Percentiles rank a stretch among this genome's conserved stretches.
phyloP scores from a whole-genome alignment of 2,888 invertebrate genomes.

The Mystacides longicornis region DNA sequence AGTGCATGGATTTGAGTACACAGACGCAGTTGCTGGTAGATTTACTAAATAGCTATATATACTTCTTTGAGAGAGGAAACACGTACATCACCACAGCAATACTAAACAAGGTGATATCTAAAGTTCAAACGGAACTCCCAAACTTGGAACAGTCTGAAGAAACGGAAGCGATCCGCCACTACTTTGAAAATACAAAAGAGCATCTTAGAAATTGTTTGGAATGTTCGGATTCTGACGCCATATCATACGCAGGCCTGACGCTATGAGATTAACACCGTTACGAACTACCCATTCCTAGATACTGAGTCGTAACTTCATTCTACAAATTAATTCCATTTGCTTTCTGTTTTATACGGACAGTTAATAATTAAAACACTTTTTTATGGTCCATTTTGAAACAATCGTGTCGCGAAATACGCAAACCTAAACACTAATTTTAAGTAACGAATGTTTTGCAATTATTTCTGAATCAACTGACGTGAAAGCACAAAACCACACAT shows the following conservation, averaged over 20 bases:
- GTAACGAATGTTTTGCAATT: no score
- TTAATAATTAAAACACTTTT: no score
- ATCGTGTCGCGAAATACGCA: no score
- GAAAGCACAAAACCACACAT: no score
- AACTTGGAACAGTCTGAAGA: conserved; percentile 93
- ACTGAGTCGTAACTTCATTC: no score
- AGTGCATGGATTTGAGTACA: conserved; percentile 95
- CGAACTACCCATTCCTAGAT: background rate
- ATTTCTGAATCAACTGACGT: no score
- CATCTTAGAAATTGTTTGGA: conserved; percentile 68
- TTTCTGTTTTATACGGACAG: no score
- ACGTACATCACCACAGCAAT: conserved; percentile 48
- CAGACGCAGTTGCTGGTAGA: conserved; percentile 96
- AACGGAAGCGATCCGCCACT: conserved; percentile 93
- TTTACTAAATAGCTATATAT: conserved; percentile 86
- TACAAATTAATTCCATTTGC: no score
- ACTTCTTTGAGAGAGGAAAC: conserved; percentile 87
- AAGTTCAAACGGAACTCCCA: conserved; percentile 88
- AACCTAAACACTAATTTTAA: no score
- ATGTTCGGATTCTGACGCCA: conserved; percentile 53
- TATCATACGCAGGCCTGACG: conserved; percentile 13
- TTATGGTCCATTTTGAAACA: no score
- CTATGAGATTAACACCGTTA: background rate
- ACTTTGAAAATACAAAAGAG: conserved; percentile 84
- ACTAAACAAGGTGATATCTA: conserved; percentile 68